Percentiles rank a stretch among this genome's conserved stretches.
Conservation (phyloP, 1,140 invertebrate genomes). For the Penaeus chinensis region DNA sequence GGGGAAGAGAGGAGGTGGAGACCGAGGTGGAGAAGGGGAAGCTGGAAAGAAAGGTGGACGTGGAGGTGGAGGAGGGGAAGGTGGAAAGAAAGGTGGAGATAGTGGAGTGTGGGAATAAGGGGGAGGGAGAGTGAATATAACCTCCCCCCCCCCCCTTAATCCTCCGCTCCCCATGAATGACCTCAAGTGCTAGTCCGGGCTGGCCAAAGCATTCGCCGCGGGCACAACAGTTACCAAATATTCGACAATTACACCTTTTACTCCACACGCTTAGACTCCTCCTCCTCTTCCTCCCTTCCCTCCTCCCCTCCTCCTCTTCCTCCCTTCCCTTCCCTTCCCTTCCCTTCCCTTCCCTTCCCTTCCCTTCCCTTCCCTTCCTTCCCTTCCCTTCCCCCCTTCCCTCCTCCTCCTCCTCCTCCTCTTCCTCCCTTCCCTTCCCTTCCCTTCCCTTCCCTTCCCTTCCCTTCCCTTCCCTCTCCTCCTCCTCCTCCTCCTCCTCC, state of each 20-base stretch:
- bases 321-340: no score
- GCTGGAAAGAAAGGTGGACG: not conserved
- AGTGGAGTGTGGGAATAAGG: not conserved
- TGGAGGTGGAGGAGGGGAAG: not conserved
- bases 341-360: no score
- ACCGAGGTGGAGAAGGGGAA: not conserved
- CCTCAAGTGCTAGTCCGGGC: not conserved
- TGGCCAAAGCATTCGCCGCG: no score
- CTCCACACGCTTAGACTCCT: no score
- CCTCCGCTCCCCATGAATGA: not conserved
- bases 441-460: not conserved
- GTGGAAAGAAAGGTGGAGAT: not conserved
- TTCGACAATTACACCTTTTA: no score
- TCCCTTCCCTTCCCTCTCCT: not conserved
- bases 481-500: not conserved
- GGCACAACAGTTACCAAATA: no score
- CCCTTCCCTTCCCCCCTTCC: not conserved
- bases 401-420: not conserved
- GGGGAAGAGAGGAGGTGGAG: not conserved
- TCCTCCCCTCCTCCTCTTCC: no score
- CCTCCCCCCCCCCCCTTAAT: not conserved
- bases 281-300: no score
- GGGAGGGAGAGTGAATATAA: not conserved
- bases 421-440: not conserved
- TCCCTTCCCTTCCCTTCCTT: not conserved